Percentiles rank a stretch among this genome's conserved stretches.
Evolutionary conservation across 2,797 vertebrate genomes (phyloP).

Genomic region (Anguilla megastoma): DNA sequence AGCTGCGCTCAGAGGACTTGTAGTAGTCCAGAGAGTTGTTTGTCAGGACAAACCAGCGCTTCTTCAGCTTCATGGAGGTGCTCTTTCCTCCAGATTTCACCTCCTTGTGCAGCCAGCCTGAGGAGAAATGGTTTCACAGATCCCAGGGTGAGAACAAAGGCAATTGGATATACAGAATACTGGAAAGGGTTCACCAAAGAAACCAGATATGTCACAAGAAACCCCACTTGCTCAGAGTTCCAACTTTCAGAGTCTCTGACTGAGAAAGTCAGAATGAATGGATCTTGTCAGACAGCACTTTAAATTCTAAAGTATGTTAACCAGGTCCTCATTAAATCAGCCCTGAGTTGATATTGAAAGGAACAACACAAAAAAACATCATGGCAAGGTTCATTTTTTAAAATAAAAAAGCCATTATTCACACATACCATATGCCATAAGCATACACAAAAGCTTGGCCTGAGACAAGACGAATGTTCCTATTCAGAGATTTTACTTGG

Average conservation of each 20-base stretch:
- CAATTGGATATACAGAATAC: neutral
- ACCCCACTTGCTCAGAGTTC: too few species aligned
- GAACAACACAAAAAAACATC: neutral
- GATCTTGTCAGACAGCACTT: too few species aligned
- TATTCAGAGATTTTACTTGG: neutral
- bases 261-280: too few species aligned
- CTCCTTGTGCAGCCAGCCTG: conserved; percentile 92
- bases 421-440: neutral
- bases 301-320: too few species aligned
- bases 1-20: conserved; percentile 83
- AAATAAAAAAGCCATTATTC: neutral
- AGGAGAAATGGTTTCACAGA: neutral
- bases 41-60: conserved; percentile 91
- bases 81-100: conserved; percentile 83
- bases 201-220: too few species aligned
- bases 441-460: neutral
- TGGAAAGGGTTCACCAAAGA: neutral
- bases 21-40: conserved; percentile 88
- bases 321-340: too few species aligned
- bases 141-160: neutral
- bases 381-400: neutral
- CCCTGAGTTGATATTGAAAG: neutral
- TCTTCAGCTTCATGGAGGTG: conserved; percentile 88
- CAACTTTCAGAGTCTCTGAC: too few species aligned
- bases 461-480: neutral